phyloP scores from a whole-genome alignment of 2,797 vertebrate genomes.

The Dipus sagitta region DNA sequence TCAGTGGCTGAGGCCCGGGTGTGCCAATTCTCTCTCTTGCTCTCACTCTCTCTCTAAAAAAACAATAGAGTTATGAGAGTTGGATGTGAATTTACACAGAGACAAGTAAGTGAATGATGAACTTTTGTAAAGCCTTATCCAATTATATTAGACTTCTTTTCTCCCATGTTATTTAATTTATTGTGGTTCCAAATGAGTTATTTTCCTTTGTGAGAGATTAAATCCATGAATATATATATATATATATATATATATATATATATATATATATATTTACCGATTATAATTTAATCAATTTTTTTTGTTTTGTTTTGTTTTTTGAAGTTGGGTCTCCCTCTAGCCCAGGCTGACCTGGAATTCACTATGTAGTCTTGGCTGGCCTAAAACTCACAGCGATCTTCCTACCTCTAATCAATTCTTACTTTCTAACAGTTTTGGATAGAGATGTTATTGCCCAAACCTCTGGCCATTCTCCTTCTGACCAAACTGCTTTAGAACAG shows the following conservation, averaged over 20 bases:
- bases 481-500: neutral
- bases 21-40: too few species aligned
- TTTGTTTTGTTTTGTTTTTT: too few species aligned
- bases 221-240: neutral
- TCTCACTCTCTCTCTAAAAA: too few species aligned
- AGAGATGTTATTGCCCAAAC: neutral
- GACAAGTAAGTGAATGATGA: conserved; percentile 4
- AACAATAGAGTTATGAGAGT: neutral
- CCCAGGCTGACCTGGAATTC: too few species aligned
- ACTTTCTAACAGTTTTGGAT: neutral
- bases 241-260: neutral
- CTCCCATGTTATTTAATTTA: neutral
- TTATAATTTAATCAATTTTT: neutral
- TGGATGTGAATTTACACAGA: neutral
- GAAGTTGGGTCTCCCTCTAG: too few species aligned
- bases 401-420: too few species aligned
- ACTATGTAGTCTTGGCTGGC: too few species aligned
- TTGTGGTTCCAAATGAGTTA: neutral
- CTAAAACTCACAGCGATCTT: too few species aligned
- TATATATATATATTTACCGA: neutral
- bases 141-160: conserved; percentile 11
- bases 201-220: neutral
- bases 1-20: too few species aligned
- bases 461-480: neutral
- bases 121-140: neutral